Conservation (phyloP, 2,113 vertebrate genomes). For the Elephas maximus region DNA sequence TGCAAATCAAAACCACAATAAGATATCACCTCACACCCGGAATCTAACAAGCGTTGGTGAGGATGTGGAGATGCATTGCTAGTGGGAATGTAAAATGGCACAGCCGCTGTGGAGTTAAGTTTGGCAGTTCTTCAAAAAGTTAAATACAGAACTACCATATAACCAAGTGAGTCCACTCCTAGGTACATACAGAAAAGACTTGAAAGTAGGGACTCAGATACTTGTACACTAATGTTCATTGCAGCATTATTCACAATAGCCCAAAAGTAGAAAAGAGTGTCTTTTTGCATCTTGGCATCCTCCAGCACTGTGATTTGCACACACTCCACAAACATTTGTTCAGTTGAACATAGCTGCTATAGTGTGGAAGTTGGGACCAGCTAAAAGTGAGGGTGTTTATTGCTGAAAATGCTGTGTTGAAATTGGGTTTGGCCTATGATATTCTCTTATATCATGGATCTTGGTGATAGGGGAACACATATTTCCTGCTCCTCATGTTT, state of each 20-base stretch:
- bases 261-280: not conserved
- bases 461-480: not conserved
- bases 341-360: not conserved
- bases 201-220: not conserved
- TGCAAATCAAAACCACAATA: not conserved
- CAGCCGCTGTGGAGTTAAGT: not conserved
- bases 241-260: not conserved
- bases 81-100: not conserved
- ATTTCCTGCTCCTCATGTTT: not conserved
- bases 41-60: not conserved
- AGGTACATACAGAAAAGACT: not conserved
- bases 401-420: not conserved
- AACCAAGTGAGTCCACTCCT: not conserved
- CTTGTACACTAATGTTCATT: not conserved
- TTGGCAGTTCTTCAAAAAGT: not conserved
- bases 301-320: not conserved
- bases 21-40: not conserved
- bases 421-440: not conserved
- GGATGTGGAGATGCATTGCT: not conserved
- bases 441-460: not conserved
- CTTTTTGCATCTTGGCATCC: not conserved
- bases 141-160: not conserved
- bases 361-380: not conserved
- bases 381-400: not conserved
- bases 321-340: not conserved